Evolutionary conservation across 2,797 vertebrate genomes (phyloP).

Genomic region (Tenualosa thibaudeaui): DNA sequence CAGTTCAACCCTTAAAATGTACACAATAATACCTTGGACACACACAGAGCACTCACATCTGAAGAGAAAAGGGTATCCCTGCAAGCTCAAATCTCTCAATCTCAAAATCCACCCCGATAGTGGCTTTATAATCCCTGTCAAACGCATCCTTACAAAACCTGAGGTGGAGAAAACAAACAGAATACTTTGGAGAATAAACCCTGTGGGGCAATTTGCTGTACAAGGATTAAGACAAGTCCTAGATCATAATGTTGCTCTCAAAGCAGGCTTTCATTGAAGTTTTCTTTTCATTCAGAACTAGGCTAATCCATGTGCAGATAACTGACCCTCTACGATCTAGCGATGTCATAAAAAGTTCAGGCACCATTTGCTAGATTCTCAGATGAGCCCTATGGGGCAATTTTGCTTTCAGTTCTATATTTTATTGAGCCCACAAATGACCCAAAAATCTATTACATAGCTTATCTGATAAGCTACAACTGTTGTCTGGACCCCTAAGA

Average conservation of each 20-base stretch:
- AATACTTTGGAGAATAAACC: neutral
- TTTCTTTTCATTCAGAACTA: too few species aligned
- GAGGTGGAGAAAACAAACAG: neutral
- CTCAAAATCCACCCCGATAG: slow-evolving; percentile 93
- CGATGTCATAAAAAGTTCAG: neutral
- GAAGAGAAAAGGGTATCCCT: slow-evolving; percentile 84
- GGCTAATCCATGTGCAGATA: too few species aligned
- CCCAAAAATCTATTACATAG: neutral
- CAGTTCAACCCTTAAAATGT: neutral
- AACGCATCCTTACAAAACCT: slow-evolving; percentile 90
- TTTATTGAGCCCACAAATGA: neutral
- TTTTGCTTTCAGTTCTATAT: neutral
- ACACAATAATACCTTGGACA: neutral
- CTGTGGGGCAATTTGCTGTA: too few species aligned
- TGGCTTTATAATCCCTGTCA: slow-evolving; percentile 89
- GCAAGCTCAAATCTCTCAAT: slow-evolving; percentile 87
- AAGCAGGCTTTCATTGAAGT: too few species aligned
- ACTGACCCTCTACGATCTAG: neutral
- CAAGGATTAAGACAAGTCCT: too few species aligned
- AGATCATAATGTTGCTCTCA: too few species aligned
- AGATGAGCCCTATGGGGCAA: neutral
- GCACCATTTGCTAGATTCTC: neutral
- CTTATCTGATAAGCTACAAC: neutral
- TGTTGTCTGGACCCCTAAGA: neutral
- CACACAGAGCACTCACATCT: slow-evolving; percentile 79